Percentiles rank a stretch among this genome's conserved stretches.
phyloP scores from a whole-genome alignment of 2,888 invertebrate species.

The Tenthredo scrophulariae region DNA sequence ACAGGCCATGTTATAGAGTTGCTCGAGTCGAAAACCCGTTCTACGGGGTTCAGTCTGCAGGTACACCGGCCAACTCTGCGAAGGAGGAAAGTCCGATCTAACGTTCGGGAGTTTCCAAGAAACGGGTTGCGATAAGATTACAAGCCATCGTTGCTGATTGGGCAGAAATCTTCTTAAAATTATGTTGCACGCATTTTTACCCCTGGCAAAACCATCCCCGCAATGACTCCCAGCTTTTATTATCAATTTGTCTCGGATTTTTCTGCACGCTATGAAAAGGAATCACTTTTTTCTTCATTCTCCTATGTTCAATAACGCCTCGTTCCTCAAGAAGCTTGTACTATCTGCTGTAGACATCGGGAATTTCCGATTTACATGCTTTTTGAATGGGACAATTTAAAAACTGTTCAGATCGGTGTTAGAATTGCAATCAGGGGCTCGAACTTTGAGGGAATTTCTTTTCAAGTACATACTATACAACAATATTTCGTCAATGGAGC shows the following conservation, averaged over 20 bases:
- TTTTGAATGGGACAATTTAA: no score
- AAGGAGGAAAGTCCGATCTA: not conserved
- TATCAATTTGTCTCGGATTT: not conserved
- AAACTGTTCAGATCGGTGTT: no score
- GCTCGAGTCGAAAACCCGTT: constrained; percentile 29
- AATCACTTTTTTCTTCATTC: not conserved
- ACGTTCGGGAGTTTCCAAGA: not conserved
- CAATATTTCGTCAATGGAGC: no score
- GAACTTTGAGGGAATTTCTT: no score
- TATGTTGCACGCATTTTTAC: not conserved
- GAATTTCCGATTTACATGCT: not conserved
- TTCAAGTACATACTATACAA: no score
- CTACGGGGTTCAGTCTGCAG: constrained; percentile 1
- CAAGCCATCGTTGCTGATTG: not conserved
- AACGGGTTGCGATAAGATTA: not conserved
- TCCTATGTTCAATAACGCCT: no score
- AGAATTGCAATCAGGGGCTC: no score
- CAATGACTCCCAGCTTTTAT: not conserved
- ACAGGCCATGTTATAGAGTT: not conserved
- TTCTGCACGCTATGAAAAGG: not conserved
- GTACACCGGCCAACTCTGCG: not conserved
- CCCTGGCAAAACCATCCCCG: not conserved
- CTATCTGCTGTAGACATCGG: no score
- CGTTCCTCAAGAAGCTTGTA: no score
- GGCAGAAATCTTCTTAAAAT: not conserved